A percentile compares a stretch with the other conserved stretches of the same genome.
These are phyloP conservation scores for Pantelozetes paolii DNA, from an alignment of 2,888 invertebrate species.

Conservation along the genomic window DNA sequence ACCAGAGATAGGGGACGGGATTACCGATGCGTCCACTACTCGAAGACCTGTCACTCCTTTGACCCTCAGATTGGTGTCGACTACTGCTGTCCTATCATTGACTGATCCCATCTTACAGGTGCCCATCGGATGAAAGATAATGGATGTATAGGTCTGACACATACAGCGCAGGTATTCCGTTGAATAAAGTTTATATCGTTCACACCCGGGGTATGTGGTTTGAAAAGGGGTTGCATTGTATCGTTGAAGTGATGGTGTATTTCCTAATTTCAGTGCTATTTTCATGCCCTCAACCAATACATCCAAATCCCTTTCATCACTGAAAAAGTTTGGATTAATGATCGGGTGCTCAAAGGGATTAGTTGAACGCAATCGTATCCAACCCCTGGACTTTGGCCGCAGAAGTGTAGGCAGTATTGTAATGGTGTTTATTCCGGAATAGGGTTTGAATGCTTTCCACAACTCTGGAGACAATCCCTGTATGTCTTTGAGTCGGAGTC, in stretches of 20 bases:
- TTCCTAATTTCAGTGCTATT: no score
- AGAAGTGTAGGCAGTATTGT: conserved; percentile 82
- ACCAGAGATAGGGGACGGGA: conserved; percentile 57
- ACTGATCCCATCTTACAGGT: conserved; percentile 56
- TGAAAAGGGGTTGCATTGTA: conserved; percentile 22
- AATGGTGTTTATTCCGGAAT: conserved; percentile 64
- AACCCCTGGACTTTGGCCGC: conserved; percentile 78
- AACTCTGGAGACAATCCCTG: neutral
- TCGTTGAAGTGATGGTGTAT: neutral
- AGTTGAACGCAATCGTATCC: conserved; percentile 67
- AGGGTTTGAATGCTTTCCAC: conserved; percentile 28
- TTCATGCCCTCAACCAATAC: conserved; percentile 65
- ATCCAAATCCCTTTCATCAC: conserved; percentile 66
- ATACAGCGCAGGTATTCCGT: conserved; percentile 44
- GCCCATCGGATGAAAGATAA: conserved; percentile 58
- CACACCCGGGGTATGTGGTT: conserved; percentile 44
- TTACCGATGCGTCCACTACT: conserved; percentile 57
- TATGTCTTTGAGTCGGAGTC: neutral
- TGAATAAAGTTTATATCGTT: conserved; percentile 40
- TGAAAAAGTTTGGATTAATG: conserved; percentile 76
- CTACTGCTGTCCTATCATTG: conserved; percentile 55
- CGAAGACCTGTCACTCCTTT: conserved; percentile 52
- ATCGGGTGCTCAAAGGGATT: conserved; percentile 72
- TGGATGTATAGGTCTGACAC: conserved; percentile 40
- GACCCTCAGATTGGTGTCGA: conserved; percentile 51